These are phyloP conservation scores for Eubasilissa regina DNA, from an alignment of 1,140 invertebrate genomes.

Conservation along the genomic window DNA sequence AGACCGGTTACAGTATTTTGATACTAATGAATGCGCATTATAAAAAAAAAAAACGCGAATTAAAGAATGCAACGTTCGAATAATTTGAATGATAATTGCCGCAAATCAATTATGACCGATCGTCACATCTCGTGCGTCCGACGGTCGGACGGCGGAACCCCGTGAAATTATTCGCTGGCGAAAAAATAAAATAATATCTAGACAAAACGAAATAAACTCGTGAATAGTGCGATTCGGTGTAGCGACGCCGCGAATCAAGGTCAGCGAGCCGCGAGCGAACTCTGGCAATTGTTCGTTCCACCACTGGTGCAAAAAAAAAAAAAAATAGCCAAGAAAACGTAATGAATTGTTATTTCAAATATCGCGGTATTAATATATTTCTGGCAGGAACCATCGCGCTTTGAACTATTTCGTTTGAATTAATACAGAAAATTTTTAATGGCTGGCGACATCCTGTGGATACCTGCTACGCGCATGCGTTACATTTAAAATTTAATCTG, in stretches of 20 bases:
- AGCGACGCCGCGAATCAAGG: slow-evolving; percentile 23
- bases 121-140: not conserved
- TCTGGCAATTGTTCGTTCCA: slow-evolving; percentile 2
- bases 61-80: too few species aligned
- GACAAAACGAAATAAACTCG: not conserved
- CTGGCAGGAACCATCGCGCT: not conserved
- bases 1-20: too few species aligned
- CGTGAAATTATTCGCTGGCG: slow-evolving; percentile 12
- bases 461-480: too few species aligned
- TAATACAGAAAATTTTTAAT: too few species aligned
- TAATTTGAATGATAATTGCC: too few species aligned
- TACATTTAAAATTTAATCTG: too few species aligned
- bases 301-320: not conserved
- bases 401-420: too few species aligned
- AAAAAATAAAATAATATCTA: slow-evolving; percentile 15
- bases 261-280: not conserved
- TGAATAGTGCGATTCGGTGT: slow-evolving; percentile 1
- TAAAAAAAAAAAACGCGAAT: too few species aligned
- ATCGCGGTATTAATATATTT: not conserved
- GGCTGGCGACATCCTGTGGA: too few species aligned
- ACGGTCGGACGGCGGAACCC: not conserved
- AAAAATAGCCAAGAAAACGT: slow-evolving; percentile 2
- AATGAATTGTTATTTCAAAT: not conserved
- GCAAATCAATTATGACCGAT: too few species aligned
- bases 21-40: too few species aligned